Conservation (phyloP, 2,797 vertebrate genomes). For the Acipenser transmontanus region DNA sequence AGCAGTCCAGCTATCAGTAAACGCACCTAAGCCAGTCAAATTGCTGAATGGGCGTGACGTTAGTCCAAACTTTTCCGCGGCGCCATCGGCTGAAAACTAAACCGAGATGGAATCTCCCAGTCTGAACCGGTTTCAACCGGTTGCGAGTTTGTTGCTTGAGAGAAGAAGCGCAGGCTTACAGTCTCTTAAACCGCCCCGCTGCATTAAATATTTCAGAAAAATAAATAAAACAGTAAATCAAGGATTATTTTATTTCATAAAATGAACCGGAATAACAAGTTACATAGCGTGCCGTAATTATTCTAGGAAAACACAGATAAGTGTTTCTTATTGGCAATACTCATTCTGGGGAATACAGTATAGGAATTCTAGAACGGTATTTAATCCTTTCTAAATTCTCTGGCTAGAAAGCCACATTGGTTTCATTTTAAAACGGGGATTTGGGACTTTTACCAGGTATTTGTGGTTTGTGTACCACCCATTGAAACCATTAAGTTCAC, state of each 20-base stretch:
- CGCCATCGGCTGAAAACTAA: slow-evolving; percentile 99
- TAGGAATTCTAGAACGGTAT: neutral
- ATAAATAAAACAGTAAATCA: slow-evolving; percentile 51
- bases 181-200: slow-evolving; percentile 46
- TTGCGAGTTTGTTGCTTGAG: slow-evolving; percentile 89
- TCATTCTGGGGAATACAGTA: slow-evolving; percentile 33
- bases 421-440: slow-evolving; percentile 30
- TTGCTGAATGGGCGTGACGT: slow-evolving; percentile 56
- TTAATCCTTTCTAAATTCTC: slow-evolving; percentile 39
- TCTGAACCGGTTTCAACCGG: slow-evolving; percentile 99
- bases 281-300: slow-evolving; percentile 51
- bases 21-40: slow-evolving; percentile 51
- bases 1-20: neutral
- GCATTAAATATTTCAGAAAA: slow-evolving; percentile 49
- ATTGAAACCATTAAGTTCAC: neutral
- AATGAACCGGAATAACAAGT: slow-evolving; percentile 49
- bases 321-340: slow-evolving; percentile 42
- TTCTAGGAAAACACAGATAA: slow-evolving; percentile 45
- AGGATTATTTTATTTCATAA: slow-evolving; percentile 39
- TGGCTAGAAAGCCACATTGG: slow-evolving; percentile 48
- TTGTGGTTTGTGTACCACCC: slow-evolving; percentile 14
- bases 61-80: slow-evolving; percentile 93
- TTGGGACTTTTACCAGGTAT: slow-evolving; percentile 56
- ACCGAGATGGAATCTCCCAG: slow-evolving; percentile 99
- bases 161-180: slow-evolving; percentile 69